These are phyloP conservation scores for Achlya flavicornis DNA, from an alignment of 2,888 invertebrate species.

Conservation along the genomic window DNA sequence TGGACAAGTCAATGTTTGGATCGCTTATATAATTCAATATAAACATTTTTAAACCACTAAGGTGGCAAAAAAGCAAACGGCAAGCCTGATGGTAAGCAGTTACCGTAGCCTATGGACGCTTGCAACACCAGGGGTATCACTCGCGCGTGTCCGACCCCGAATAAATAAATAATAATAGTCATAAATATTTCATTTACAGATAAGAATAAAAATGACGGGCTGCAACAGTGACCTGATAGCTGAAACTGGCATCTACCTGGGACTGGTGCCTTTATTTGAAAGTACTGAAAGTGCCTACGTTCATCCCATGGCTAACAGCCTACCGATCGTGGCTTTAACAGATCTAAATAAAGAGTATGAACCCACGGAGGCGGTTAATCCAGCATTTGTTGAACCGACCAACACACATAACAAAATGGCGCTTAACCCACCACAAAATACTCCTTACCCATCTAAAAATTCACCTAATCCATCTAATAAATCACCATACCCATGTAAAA, in stretches of 20 bases:
- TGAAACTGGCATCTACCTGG: constrained; percentile 60
- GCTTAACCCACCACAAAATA: neutral
- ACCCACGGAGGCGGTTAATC: constrained; percentile 8
- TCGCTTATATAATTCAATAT: too few relatives aligned
- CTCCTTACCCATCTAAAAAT: constrained; percentile 13
- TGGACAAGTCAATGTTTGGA: too few relatives aligned
- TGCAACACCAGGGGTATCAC: too few relatives aligned
- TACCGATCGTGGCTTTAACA: constrained; percentile 55
- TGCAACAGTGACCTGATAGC: constrained; percentile 61
- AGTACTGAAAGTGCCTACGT: constrained; percentile 36
- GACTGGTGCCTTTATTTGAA: constrained; percentile 51
- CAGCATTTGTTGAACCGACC: constrained; percentile 25
- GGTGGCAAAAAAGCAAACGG: too few relatives aligned
- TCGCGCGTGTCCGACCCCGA: too few relatives aligned
- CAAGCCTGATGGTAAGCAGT: too few relatives aligned
- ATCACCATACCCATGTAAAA: constrained; percentile 13
- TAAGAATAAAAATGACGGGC: constrained; percentile 58
- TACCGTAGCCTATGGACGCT: too few relatives aligned
- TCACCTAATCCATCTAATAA: neutral
- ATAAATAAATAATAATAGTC: too few relatives aligned
- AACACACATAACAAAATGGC: neutral
- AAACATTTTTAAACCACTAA: too few relatives aligned
- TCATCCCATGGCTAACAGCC: constrained; percentile 53
- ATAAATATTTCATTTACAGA: constrained; percentile 41
- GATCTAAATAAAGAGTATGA: constrained; percentile 19